Evolutionary conservation across 2,888 invertebrate genomes (phyloP).

Genomic region (Periphyllus acericola): DNA sequence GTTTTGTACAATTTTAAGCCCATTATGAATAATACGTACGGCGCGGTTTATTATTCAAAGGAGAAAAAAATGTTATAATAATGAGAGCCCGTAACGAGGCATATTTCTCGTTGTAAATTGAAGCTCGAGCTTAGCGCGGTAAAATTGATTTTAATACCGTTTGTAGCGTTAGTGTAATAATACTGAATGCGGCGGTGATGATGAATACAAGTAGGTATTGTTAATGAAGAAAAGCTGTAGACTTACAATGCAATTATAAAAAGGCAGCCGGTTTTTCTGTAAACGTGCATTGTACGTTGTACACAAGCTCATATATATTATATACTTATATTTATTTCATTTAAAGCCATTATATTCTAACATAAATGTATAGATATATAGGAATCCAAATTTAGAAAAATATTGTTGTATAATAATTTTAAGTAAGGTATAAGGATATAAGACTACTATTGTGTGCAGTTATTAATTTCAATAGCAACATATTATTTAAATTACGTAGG

Average conservation of each 20-base stretch:
- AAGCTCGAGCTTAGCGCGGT: not conserved
- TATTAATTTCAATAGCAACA: constrained; percentile 8
- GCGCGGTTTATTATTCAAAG: not conserved
- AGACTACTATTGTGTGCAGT: not conserved
- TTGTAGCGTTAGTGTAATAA: not conserved
- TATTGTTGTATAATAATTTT: not conserved
- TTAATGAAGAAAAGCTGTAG: not conserved
- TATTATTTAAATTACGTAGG: not conserved
- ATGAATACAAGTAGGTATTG: not conserved
- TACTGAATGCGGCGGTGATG: not conserved
- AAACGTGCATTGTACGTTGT: not conserved
- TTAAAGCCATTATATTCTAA: not conserved
- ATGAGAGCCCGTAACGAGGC: not conserved
- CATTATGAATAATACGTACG: too few relatives aligned
- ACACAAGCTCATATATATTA: not conserved
- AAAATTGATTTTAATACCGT: not conserved
- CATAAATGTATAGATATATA: not conserved
- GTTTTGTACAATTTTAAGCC: too few relatives aligned
- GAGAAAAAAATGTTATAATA: not conserved
- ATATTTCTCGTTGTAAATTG: not conserved
- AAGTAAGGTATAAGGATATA: not conserved
- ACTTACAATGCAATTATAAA: not conserved
- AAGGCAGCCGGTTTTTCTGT: not conserved
- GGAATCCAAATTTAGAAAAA: not conserved
- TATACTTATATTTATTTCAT: not conserved